A percentile compares a stretch with the other conserved stretches of the same genome.
These are phyloP conservation scores for Lonchura striata DNA, from an alignment of 2,113 vertebrate species.

Conservation along the genomic window DNA sequence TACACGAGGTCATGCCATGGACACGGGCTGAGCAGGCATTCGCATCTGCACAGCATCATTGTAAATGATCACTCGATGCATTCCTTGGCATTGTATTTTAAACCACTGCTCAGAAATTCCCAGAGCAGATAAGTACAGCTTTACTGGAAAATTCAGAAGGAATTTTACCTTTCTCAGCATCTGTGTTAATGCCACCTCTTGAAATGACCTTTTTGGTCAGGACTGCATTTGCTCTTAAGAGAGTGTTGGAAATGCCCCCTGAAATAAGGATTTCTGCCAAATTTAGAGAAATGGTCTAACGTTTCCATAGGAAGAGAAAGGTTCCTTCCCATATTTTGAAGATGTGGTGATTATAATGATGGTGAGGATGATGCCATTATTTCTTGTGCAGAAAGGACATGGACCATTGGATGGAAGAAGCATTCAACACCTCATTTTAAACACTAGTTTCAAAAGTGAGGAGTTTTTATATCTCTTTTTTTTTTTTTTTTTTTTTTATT, in stretches of 20 bases:
- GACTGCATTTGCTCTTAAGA: background rate
- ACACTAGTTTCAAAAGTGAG: background rate
- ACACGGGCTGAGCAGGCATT: background rate
- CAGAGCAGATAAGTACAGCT: background rate
- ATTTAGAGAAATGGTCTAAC: background rate
- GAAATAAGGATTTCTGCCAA: background rate
- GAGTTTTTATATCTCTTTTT: accelerated
- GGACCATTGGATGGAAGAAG: background rate
- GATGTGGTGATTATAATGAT: background rate
- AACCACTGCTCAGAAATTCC: background rate
- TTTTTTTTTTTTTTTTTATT: background rate
- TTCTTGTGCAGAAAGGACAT: background rate
- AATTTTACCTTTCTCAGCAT: background rate
- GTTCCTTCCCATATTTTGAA: background rate
- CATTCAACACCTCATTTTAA: constrained; percentile 11
- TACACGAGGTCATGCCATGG: background rate
- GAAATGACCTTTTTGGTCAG: background rate
- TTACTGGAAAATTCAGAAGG: background rate
- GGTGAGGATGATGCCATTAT: background rate
- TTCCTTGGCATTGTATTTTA: background rate
- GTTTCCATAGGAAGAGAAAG: background rate
- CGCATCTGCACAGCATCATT: background rate
- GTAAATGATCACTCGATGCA: background rate
- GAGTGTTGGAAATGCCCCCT: background rate
- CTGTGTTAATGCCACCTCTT: background rate